A percentile compares a stretch with the other conserved stretches of the same genome.
Conservation (phyloP, 2,797 vertebrate species). For the Enteromius thamalakanensis region DNA sequence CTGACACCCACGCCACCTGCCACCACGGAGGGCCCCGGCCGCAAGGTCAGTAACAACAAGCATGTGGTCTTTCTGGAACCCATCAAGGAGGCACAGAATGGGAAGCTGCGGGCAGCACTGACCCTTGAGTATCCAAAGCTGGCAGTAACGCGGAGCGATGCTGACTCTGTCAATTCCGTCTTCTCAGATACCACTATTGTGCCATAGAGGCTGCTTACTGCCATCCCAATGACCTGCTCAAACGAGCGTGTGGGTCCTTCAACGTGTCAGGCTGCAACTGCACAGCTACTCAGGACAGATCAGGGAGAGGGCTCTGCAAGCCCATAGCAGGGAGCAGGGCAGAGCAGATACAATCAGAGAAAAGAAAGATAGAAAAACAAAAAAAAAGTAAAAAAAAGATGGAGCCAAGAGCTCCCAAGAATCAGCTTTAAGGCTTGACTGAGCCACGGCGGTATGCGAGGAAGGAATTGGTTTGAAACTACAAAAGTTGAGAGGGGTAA, state of each 20-base stretch:
- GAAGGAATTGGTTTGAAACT: slow-evolving; percentile 37
- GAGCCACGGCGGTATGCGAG: slow-evolving; percentile 20
- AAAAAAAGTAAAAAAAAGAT: slow-evolving; percentile 30
- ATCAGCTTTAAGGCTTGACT: slow-evolving; percentile 47
- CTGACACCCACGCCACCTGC: slow-evolving; percentile 84
- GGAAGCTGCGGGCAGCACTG: slow-evolving; percentile 79
- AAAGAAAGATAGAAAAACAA: slow-evolving; percentile 20
- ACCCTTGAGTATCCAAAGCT: slow-evolving; percentile 74
- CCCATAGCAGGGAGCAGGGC: slow-evolving; percentile 39
- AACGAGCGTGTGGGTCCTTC: slow-evolving; percentile 42
- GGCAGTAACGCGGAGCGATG: slow-evolving; percentile 76
- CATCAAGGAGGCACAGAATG: slow-evolving; percentile 84
- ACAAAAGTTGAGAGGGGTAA: slow-evolving; percentile 34
- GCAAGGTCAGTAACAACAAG: slow-evolving; percentile 89
- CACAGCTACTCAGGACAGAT: slow-evolving; percentile 56
- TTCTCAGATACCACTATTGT: slow-evolving; percentile 85
- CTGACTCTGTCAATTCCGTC: slow-evolving; percentile 82
- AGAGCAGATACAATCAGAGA: slow-evolving; percentile 40
- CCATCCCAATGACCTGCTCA: slow-evolving; percentile 42
- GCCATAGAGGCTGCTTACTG: slow-evolving; percentile 71
- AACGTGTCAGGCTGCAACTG: slow-evolving; percentile 35
- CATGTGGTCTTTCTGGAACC: slow-evolving; percentile 97
- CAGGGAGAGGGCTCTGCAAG: slow-evolving; percentile 45
- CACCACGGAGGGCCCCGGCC: slow-evolving; percentile 81
- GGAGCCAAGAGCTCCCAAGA: slow-evolving; percentile 45